phyloP scores from a whole-genome alignment of 1,140 invertebrate genomes.

The Muscidifurax raptorellus region DNA sequence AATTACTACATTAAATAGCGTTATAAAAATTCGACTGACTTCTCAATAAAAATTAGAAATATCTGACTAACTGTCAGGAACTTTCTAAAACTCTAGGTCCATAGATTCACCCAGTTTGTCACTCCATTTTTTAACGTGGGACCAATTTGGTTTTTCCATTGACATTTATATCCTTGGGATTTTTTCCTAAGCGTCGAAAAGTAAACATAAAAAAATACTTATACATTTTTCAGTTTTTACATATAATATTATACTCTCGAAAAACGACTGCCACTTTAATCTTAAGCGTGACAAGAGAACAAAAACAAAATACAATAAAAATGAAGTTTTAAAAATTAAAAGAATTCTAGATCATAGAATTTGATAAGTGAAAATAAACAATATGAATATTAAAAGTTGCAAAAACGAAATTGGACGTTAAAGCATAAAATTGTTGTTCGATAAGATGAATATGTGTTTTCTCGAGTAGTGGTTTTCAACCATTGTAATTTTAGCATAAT shows the following conservation, averaged over 20 bases:
- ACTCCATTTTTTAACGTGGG: slow-evolving; percentile 18
- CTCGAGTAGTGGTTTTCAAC: background rate
- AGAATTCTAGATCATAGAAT: slow-evolving; percentile 33
- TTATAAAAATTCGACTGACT: slow-evolving; percentile 5
- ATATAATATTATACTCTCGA: slow-evolving; percentile 15
- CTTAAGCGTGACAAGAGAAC: slow-evolving; percentile 12
- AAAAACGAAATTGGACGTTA: background rate
- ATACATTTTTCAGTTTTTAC: background rate
- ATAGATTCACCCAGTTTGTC: background rate
- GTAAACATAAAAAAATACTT: background rate
- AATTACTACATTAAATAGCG: background rate
- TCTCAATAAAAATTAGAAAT: background rate
- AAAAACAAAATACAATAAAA: slow-evolving; percentile 13
- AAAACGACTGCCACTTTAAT: slow-evolving; percentile 43
- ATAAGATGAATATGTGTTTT: slow-evolving; percentile 15
- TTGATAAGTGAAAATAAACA: slow-evolving; percentile 19
- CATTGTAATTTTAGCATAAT: too few species aligned
- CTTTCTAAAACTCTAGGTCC: background rate
- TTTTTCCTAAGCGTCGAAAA: background rate
- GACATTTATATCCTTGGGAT: background rate
- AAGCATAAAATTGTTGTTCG: background rate
- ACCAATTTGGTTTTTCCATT: slow-evolving; percentile 22
- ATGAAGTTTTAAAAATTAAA: slow-evolving; percentile 6
- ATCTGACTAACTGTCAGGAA: background rate
- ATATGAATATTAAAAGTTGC: slow-evolving; percentile 6